Conservation (phyloP, 2,113 vertebrate species). For the Plotosus lineatus region DNA sequence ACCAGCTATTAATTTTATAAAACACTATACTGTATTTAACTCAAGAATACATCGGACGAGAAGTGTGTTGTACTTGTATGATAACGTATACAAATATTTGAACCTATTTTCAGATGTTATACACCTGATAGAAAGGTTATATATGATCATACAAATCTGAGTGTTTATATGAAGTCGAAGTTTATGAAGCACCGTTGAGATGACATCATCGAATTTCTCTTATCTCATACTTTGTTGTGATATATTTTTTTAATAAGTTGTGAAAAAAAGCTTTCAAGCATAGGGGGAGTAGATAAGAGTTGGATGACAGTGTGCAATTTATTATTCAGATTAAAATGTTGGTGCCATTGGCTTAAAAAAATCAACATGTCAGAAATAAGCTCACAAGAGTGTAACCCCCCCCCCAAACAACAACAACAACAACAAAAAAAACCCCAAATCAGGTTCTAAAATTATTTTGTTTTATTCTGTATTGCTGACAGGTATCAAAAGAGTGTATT, state of each 20-base stretch:
- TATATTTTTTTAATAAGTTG: neutral
- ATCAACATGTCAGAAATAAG: too few species aligned
- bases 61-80: neutral
- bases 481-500: neutral
- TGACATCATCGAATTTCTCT: neutral
- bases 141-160: neutral
- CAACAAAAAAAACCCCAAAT: neutral
- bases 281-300: neutral
- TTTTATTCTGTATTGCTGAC: neutral
- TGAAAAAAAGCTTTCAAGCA: neutral
- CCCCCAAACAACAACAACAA: neutral
- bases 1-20: slow-evolving; percentile 18
- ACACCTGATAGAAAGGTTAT: neutral
- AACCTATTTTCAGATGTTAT: neutral
- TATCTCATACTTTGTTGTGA: neutral
- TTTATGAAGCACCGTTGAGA: neutral
- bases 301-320: neutral
- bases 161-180: neutral
- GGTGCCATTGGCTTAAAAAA: neutral
- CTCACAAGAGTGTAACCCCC: too few species aligned
- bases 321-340: neutral
- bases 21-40: neutral
- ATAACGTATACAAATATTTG: neutral
- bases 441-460: too few species aligned
- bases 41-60: neutral